Evolutionary conservation across 1,140 invertebrate species (phyloP).

Genomic region (Phthorimaea operculella): DNA sequence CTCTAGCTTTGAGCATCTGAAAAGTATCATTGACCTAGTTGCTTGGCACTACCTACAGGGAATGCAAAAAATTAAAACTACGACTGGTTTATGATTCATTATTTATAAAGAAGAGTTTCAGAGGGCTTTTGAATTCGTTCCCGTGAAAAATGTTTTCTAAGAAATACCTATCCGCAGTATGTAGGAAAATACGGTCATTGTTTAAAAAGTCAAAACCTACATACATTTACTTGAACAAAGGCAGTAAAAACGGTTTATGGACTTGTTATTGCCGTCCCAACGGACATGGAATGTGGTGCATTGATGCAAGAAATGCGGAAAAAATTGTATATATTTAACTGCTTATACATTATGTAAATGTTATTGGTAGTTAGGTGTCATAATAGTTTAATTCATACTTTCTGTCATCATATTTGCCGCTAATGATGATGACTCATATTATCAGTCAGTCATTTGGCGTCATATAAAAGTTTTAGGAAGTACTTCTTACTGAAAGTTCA

Average conservation of each 20-base stretch:
- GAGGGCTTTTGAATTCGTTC: too few relatives aligned
- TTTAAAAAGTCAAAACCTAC: constrained; percentile 65
- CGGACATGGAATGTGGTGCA: constrained; percentile 37
- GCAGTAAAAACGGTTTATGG: constrained; percentile 67
- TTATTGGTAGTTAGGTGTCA: background rate
- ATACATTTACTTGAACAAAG: constrained; percentile 65
- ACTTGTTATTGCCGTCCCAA: constrained; percentile 63
- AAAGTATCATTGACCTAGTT: constrained; percentile 7
- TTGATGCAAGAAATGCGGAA: background rate
- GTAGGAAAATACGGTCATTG: constrained; percentile 60
- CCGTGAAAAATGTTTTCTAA: too few relatives aligned
- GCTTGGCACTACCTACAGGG: background rate
- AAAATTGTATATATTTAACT: background rate
- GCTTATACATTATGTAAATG: background rate
- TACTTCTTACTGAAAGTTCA: too few relatives aligned
- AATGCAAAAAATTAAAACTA: too few relatives aligned
- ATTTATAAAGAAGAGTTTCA: too few relatives aligned
- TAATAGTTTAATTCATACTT: too few relatives aligned
- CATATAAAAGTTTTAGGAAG: too few relatives aligned
- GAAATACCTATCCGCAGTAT: constrained; percentile 20
- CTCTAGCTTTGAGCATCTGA: constrained; percentile 6
- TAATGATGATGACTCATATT: too few relatives aligned
- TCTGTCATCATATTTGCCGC: too few relatives aligned
- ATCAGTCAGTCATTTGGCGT: too few relatives aligned
- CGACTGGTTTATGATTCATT: too few relatives aligned